Evolutionary conservation across 2,888 invertebrate genomes (phyloP).

Genomic region (Strigamia transsilvanica): DNA sequence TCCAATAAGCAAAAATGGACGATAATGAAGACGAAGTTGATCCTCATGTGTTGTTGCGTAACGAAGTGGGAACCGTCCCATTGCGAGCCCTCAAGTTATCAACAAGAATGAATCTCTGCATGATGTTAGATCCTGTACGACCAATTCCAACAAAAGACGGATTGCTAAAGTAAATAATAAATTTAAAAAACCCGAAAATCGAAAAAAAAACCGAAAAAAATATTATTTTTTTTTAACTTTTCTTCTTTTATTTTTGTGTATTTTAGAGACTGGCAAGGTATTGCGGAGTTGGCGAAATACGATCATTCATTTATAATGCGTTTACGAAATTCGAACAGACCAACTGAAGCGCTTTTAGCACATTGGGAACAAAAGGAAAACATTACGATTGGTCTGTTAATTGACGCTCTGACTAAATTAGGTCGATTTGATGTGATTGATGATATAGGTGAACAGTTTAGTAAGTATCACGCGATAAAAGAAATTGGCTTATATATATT

Average conservation of each 20-base stretch:
- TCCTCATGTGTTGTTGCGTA: not conserved
- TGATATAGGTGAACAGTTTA: not conserved
- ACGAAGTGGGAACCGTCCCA: not conserved
- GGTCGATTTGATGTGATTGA: conserved; percentile 13
- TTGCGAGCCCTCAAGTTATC: not conserved
- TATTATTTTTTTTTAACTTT: too few relatives aligned
- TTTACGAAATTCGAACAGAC: not conserved
- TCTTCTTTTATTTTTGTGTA: too few relatives aligned
- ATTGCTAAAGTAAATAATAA: not conserved
- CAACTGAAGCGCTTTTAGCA: not conserved
- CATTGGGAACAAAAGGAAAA: conserved; percentile 1
- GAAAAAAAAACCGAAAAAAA: too few relatives aligned
- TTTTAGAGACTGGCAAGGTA: conserved; percentile 9
- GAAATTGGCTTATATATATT: not conserved
- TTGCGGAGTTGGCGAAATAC: not conserved
- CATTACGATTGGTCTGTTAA: not conserved
- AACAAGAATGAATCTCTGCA: not conserved
- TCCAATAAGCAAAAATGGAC: not conserved
- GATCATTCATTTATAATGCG: not conserved
- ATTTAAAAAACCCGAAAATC: not conserved
- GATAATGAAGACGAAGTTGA: not conserved
- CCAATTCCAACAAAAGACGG: conserved; percentile 6
- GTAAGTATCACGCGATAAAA: not conserved
- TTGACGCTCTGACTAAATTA: not conserved
- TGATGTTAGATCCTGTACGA: not conserved